Evolutionary conservation across 92 coral and sea anemone species (phyloP), one percentile per base, ranked within the genome.

Genomic region (Palythoa grandiflora): DNA sequence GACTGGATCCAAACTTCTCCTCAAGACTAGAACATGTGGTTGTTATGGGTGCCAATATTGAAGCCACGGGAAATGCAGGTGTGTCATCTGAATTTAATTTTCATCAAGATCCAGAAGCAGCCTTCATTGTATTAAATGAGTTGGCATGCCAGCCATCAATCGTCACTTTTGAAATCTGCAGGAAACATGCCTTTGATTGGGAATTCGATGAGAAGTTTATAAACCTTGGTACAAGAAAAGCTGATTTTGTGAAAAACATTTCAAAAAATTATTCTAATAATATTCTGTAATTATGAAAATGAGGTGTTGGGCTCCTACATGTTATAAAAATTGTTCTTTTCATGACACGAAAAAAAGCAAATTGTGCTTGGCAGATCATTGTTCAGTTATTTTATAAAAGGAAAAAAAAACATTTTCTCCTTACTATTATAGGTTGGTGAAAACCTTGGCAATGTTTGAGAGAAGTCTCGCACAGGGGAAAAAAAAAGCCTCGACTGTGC

Each of bases 11-110:
- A 57, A n/a, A 35, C 11, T 92, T 96, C 75, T 57, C 92, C 9
- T 79, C 87, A 37, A 93, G 92, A 38, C 89, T 96, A 17, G 91
- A 93, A 75, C 75, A 88, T 57, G 87, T 87, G 11, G 92, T 93
- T 9, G 92, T 96, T 47, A 96, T 96, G 98, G 98, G 98, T 19
- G 98, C 98, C n/a, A 96, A 95, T 80, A 71, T 84, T 44, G 95
- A 93, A 66, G 98, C 96, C 14, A 92, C 83, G 72, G 98, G 98
- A 36, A 96, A 96, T 77, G 76, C 88, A 51, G 78, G 75, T 55
- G 90, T 93, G 59, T 95, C 95, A 70, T 89, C 93, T 16, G 98
- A 96, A 83, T 96, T 95, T 78, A 96, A 96, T 83, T 94, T 96
- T 71, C 95, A 91, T 81, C 88, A 74, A 61, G 98, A 96, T 83